These are phyloP conservation scores for Agrilus planipennis DNA, from an alignment of 1,140 invertebrate genomes.

Conservation along the genomic window DNA sequence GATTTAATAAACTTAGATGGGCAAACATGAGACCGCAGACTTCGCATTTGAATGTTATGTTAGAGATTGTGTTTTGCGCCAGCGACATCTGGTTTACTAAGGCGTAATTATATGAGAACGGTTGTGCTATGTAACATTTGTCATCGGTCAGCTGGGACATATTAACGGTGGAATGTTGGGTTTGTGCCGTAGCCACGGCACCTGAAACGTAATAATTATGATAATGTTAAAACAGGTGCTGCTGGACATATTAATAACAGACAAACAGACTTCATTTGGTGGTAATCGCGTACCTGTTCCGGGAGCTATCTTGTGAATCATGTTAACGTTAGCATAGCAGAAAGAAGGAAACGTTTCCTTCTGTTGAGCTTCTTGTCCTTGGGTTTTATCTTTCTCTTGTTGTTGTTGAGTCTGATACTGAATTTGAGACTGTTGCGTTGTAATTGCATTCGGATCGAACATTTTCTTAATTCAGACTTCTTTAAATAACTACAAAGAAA, in stretches of 20 bases:
- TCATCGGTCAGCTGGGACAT: slow-evolving; percentile 50
- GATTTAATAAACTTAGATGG: slow-evolving; percentile 62
- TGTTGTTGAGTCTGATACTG: slow-evolving; percentile 22
- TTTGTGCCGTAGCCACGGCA: slow-evolving; percentile 27
- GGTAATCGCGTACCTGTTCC: too few species aligned
- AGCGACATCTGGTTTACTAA: slow-evolving; percentile 47
- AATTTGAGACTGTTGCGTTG: slow-evolving; percentile 28
- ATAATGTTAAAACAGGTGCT: too few species aligned
- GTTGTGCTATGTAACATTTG: slow-evolving; percentile 58
- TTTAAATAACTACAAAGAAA: too few species aligned
- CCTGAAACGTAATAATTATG: too few species aligned
- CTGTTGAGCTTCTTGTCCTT: slow-evolving; percentile 20
- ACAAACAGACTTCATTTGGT: too few species aligned
- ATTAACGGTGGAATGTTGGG: slow-evolving; percentile 44
- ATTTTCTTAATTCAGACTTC: slow-evolving; percentile 13
- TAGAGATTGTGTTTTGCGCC: slow-evolving; percentile 55
- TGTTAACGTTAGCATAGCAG: slow-evolving; percentile 55
- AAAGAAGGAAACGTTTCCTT: slow-evolving; percentile 48
- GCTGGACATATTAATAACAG: too few species aligned
- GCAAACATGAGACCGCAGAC: slow-evolving; percentile 72
- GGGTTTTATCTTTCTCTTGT: slow-evolving; percentile 21
- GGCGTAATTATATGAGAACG: slow-evolving; percentile 54
- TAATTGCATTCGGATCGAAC: slow-evolving; percentile 33
- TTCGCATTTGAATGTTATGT: slow-evolving; percentile 76
- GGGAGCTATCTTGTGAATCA: slow-evolving; percentile 45